Conservation (phyloP, 1,140 invertebrate genomes). For the Hermatobates lingyangjiaoensis region DNA sequence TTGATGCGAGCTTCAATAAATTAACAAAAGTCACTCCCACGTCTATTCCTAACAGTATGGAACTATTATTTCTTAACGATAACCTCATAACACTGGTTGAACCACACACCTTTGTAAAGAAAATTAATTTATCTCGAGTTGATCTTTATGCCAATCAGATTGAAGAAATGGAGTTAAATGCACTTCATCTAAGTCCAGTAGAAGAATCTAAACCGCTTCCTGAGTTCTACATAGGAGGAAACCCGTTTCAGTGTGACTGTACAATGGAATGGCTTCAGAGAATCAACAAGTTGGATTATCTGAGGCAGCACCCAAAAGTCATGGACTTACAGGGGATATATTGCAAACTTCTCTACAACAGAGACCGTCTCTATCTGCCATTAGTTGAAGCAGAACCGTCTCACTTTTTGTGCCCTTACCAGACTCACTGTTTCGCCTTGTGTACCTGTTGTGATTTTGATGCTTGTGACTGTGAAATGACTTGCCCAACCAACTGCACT, state of each 20-base stretch:
- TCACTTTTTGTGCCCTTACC: conserved; percentile 80
- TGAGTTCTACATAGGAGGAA: conserved; percentile 71
- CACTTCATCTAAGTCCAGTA: conserved; percentile 49
- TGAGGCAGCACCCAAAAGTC: conserved; percentile 66
- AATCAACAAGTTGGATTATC: conserved; percentile 43
- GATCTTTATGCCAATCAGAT: conserved; percentile 74
- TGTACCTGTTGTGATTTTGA: conserved; percentile 91
- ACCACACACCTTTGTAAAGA: conserved; percentile 63
- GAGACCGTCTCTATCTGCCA: conserved; percentile 60
- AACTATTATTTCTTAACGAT: conserved; percentile 61
- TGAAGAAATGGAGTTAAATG: conserved; percentile 58
- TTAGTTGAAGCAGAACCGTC: conserved; percentile 64
- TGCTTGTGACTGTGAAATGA: conserved; percentile 89
- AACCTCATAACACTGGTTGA: conserved; percentile 61
- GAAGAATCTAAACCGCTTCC: conserved; percentile 44
- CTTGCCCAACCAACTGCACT: conserved; percentile 78
- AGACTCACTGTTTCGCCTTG: conserved; percentile 77
- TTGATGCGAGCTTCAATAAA: conserved; percentile 69
- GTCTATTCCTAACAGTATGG: conserved; percentile 55
- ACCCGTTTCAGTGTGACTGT: conserved; percentile 73
- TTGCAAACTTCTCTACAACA: conserved; percentile 70
- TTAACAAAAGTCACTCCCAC: conserved; percentile 44
- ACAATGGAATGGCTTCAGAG: conserved; percentile 75
- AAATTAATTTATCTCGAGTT: conserved; percentile 59
- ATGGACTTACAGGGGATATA: conserved; percentile 82